Base-by-base conservation (phyloP, 1,140 invertebrate species). In the Papilio xuthus region DNA sequence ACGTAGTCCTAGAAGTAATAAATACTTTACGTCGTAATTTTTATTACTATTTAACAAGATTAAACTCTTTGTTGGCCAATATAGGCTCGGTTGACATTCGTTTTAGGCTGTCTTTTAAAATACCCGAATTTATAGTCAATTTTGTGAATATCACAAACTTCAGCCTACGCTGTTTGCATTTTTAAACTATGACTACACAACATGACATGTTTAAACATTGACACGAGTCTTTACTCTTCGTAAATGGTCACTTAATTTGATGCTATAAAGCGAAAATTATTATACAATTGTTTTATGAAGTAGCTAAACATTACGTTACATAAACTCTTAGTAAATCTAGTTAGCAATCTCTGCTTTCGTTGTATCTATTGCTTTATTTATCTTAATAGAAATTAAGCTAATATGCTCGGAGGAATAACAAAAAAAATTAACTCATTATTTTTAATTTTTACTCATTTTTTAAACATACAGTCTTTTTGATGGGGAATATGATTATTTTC, bases 81-180 rank as follows among this genome's bases (percentile, higher is more conserved):
- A 44, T 15, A 15, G 23, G 4, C 56, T 28, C 12, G 26, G 4
- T 15, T 26, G 13, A 63, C 28, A 32, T 28, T 67, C 13, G 26
- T 28, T 28, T 67, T 32, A 13, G 26, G 26, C 26, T 67, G 23
- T 67, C 60, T 4, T 67, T 32, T 67, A 67, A 67, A 67, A 67
- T 60, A 20, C 10, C 10, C 18, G 1, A 32, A 67, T 67, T 32
- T 67, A 63, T 60, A 50, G 71, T 73, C n/a, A 42, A 44, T 73
- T 73, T 73, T 47, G 37, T 47, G 42, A 13, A 72, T 44, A 26
- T 72, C 28, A 41, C 67, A 37, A 32, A 15, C n/a, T 50, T 72
- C 13, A 28, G 23, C 42, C 10, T 42, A 72, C 70, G 23, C 20
- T 26, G n/a, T 42, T 26, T 18, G 42, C n/a, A 72, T 72, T 26